Evolutionary conservation across 2,113 vertebrate genomes (phyloP), one percentile per base, ranked within the genome.

Genomic region (Galeopterus variegatus): DNA sequence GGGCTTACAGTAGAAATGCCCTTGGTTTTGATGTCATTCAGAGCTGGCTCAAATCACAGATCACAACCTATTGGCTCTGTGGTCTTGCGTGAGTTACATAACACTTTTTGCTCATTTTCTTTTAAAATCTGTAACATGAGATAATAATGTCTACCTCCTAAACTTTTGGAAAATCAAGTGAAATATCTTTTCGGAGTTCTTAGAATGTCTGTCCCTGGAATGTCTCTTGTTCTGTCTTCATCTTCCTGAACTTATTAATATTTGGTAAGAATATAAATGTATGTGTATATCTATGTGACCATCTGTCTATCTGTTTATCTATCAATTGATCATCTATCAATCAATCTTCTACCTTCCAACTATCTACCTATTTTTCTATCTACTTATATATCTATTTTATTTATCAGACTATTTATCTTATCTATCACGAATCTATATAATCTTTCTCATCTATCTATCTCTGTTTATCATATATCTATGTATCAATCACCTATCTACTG

Each of bases 251-350:
- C 24, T 1, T 8, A 58, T 12, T 15, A 19, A 0, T 45, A 8
- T 73, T n/a, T 58, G 64, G 19, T 33, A 56, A 64, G 72, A 50
- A 50, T 45, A 5, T 58, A 12, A 15, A 5, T 0, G 0, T 17
- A 5, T 31, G 3, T 19, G 1, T 45, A 5, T 19, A 1, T 45
- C 9, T 13, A 5, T 1, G 23, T 21, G 60, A 12, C 58, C 52
- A 33, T 41, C 58, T 64, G 19, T 28, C 23, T 52, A 26, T 50
- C 26, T 31, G 3, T 26, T 12, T 50, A 7, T 48, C 41, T 54
- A 54, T 54, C 54, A 54, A 14, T 4, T 31, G 31, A n/a, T n/a
- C 31, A 54, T 79, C 50, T n/a, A 5, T 50, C 73, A 28, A 48
- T 14, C 33, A 2, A 45, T 24, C n/a, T 5, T n/a, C 14, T 24